Base-by-base conservation (phyloP, 2,888 invertebrate genomes). In the Drosophila prostipennis region DNA sequence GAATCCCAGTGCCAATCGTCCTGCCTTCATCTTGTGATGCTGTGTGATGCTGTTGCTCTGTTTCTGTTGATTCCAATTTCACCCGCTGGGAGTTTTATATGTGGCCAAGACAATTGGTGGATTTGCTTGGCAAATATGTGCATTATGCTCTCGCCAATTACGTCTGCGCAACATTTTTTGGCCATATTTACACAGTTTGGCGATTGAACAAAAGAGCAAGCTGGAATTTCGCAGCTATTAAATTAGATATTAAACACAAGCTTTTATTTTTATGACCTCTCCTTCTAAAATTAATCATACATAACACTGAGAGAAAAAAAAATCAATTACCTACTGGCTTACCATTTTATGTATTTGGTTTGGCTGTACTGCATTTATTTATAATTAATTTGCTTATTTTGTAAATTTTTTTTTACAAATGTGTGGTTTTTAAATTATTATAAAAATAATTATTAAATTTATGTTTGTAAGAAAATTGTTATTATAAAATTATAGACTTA, bases 251-350 rank as follows among this genome's bases (percentile, higher is more conserved):
- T 64, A 57, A 63, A 71, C 59, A 46, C 43, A 58, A 16, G 37
- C 34, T 40, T 55, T 61, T 48, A 54, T 57, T 71, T 85, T 79
- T 56, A 79, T 72, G 78, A 19, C 26, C 16, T 19, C 14, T 56
- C 32, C 36, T 67, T 81, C 81, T 78, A 71, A 80, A 77, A 69
- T 85, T 74, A 81, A 82, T 81, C 76, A 52, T 19, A 14, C 1
- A 4, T 5, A 10, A 6, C 57, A 57, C 39, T 39, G 1, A n/a
- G 6, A 54, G 29, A 32, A 57, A 45, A n/a, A 13, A 2, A 6
- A 32, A 32, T 7, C 2, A 3, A 10, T 34, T 34, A 29, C 7
- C 6, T 26, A 2, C 6, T 26, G 5, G 6, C 2, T 26, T 4
- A 26, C 29, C 0, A 29, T 6, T 29, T 29, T 1, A 7, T 29